Percentiles rank a stretch among this genome's conserved stretches.
phyloP scores from a whole-genome alignment of 2,888 invertebrate species.

The Notocelia uddmanniana region DNA sequence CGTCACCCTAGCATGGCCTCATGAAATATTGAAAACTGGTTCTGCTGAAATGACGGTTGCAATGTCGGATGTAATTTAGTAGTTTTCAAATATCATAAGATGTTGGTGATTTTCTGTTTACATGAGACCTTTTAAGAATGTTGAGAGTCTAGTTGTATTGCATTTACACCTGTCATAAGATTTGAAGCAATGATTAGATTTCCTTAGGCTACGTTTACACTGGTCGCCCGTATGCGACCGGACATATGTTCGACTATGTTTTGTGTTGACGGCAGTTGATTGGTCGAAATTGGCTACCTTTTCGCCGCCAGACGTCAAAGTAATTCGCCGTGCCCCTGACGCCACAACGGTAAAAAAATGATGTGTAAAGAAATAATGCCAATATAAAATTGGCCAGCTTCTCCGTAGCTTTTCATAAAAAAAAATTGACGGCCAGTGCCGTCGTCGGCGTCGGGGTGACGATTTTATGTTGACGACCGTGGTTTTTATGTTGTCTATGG shows the following conservation, averaged over 20 bases:
- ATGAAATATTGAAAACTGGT: neutral
- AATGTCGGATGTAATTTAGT: slow-evolving; percentile 38
- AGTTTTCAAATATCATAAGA: slow-evolving; percentile 39
- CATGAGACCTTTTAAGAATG: slow-evolving; percentile 28
- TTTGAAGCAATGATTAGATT: slow-evolving; percentile 1
- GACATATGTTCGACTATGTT: neutral
- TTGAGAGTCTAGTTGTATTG: slow-evolving; percentile 36
- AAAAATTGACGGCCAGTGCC: too few species aligned
- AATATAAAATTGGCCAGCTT: too few species aligned
- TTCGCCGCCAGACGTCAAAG: too few species aligned
- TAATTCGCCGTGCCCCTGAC: too few species aligned
- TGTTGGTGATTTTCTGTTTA: slow-evolving; percentile 42
- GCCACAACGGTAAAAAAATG: too few species aligned
- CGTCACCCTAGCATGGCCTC: slow-evolving; percentile 1
- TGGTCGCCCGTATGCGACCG: neutral
- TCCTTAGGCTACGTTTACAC: neutral
- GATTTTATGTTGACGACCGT: too few species aligned
- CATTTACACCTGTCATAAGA: slow-evolving; percentile 9
- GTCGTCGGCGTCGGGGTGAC: too few species aligned
- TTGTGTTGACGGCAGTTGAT: too few species aligned
- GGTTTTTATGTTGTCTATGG: too few species aligned
- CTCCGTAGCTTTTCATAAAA: too few species aligned
- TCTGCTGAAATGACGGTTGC: slow-evolving; percentile 31
- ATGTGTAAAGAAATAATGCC: too few species aligned
- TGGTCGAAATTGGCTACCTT: too few species aligned